A percentile compares a stretch with the other conserved stretches of the same genome.
phyloP scores from a whole-genome alignment of 2,113 vertebrate species.

The Saguinus imperator region DNA sequence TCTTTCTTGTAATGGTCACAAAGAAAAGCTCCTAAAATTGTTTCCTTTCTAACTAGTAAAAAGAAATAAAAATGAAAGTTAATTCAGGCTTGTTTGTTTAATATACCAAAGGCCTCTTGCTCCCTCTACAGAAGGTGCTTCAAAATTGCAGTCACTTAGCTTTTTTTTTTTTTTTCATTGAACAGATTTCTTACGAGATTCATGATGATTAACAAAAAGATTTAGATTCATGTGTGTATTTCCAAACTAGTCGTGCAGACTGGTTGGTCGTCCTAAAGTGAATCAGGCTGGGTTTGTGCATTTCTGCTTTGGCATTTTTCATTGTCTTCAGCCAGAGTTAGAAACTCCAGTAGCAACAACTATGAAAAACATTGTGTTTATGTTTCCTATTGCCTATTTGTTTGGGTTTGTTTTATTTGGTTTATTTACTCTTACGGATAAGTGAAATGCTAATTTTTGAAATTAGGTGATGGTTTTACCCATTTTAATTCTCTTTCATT shows the following conservation, averaged over 20 bases:
- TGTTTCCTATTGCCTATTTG: background rate
- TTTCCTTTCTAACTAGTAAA: conserved; percentile 3
- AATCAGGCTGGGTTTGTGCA: background rate
- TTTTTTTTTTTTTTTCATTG: background rate
- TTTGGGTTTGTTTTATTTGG: background rate
- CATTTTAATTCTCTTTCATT: background rate
- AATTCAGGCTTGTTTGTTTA: background rate
- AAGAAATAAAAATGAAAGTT: conserved; percentile 49
- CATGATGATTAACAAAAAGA: background rate
- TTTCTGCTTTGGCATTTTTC: background rate
- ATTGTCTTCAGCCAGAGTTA: background rate
- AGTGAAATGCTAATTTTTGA: conserved; percentile 11
- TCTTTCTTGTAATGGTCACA: background rate
- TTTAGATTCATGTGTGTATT: background rate
- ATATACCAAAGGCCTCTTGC: conserved; percentile 75
- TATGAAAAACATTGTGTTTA: background rate
- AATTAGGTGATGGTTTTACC: background rate
- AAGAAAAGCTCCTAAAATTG: background rate
- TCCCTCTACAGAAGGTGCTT: conserved; percentile 80
- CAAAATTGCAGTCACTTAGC: conserved; percentile 58
- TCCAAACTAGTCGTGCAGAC: background rate
- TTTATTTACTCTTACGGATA: background rate
- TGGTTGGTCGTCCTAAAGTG: background rate
- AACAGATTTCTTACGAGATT: background rate
- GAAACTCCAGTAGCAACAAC: background rate